Evolutionary conservation across 2,888 invertebrate genomes (phyloP).

Genomic region (Mesoligia furuncula): DNA sequence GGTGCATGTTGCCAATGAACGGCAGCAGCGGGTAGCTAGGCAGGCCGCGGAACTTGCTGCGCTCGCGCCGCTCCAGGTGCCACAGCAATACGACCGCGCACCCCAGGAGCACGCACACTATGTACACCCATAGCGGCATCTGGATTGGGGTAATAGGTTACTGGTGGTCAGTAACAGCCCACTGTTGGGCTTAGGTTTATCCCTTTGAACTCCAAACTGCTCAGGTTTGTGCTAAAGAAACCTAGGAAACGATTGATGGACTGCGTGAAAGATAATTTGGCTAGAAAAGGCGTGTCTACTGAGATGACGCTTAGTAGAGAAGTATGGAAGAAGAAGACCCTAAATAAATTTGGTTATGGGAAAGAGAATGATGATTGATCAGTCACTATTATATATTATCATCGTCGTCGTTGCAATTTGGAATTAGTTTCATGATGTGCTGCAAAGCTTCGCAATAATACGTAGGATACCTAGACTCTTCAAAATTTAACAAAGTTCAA

Average conservation of each 20-base stretch:
- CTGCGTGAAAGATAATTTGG: background rate
- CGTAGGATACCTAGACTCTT: background rate
- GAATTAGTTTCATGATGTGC: background rate
- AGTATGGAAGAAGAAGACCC: background rate
- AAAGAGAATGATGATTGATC: background rate
- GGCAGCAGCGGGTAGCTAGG: slow-evolving; percentile 74
- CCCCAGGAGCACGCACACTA: slow-evolving; percentile 43
- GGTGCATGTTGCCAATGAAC: slow-evolving; percentile 74
- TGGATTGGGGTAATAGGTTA: slow-evolving; percentile 23
- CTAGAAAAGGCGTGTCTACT: background rate
- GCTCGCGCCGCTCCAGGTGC: slow-evolving; percentile 67
- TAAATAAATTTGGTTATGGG: no score
- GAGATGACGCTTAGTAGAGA: background rate
- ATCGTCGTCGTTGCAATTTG: background rate
- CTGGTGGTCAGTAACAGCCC: background rate
- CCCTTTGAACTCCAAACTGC: background rate
- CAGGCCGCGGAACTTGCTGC: slow-evolving; percentile 67
- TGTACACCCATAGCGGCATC: slow-evolving; percentile 67
- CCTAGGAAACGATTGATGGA: background rate
- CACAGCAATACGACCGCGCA: slow-evolving; percentile 64
- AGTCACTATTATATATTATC: background rate
- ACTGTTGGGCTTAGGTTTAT: background rate
- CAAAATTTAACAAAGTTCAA: background rate
- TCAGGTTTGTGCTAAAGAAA: background rate
- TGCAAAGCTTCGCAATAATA: background rate